Base-by-base conservation (phyloP, 1,140 invertebrate species). In the Drosophila melanica region DNA sequence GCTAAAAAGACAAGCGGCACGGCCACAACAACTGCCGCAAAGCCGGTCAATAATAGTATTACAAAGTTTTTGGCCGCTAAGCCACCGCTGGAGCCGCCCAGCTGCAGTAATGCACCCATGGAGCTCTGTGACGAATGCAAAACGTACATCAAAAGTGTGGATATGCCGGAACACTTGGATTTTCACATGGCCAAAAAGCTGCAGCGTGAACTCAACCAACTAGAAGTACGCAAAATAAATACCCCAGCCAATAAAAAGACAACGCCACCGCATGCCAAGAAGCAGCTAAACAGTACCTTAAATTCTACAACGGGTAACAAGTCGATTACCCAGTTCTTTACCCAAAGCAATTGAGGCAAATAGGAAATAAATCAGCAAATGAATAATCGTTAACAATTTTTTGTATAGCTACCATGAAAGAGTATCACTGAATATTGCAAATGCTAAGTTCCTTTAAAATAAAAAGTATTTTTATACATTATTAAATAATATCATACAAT, bases 161-260 rank as follows among this genome's bases (percentile, higher is more conserved):
- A 94, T 66, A 93, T 94, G 81, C 65, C 90, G 11, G 94, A 95
- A 78, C 96, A 96, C 90, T 90, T 93, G 60, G 95, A 96, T 92
- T 96, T 94, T 91, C 96, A 96, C 85, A 91, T 95, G 66, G 95
- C 96, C 4, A 94, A 94, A 79, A 94, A 93, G 78, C 80, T 96
- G 35, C 95, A 92, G 45, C 79, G 84, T 0, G 67, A 91, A 53
- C 55, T 91, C 0, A 91, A 91, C 44, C 78, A 89, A 30, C 65
- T 90, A 20, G 78, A 91, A 30, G 66, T 86, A 27, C 77, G 75
- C 20, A 77, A 63, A 6, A 71, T 86, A 9, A 20, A 37, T 8
- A 53, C 58, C 12, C 14, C 45, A 3, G 18, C 9, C 4, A 45
- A 27, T 10, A 90, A 87, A 20, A 90, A 82, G 39, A 41, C 39